These are phyloP conservation scores for Stichopus horrens DNA, from an alignment of 53 echinoderm and acorn worm genomes.

Conservation along the genomic window DNA sequence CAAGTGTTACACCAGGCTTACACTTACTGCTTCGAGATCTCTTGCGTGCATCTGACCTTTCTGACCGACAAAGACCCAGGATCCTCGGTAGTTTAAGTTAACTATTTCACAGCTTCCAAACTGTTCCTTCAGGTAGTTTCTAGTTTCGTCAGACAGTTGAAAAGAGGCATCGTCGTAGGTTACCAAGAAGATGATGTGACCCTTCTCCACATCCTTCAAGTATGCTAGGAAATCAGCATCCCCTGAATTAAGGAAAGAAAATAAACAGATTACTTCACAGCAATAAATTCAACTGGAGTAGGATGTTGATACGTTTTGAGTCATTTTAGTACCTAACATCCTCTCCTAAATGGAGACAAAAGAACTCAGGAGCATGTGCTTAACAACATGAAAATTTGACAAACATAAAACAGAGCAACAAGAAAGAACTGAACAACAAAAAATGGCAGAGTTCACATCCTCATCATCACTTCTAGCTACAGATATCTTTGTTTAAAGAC, in stretches of 20 bases:
- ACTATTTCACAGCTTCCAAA: constrained; percentile 64
- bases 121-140: constrained; percentile 44
- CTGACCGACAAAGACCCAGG: constrained; percentile 80
- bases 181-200: constrained; percentile 54
- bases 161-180: constrained; percentile 63
- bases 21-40: constrained; percentile 61
- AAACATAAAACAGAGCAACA: no score
- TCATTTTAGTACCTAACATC: no score
- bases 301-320: no score
- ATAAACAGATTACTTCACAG: no score
- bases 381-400: no score
- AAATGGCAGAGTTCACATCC: no score
- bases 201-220: constrained; percentile 24
- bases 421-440: no score
- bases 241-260: background rate
- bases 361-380: no score
- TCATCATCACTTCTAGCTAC: no score
- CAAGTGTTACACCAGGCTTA: background rate
- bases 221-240: constrained; percentile 22
- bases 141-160: constrained; percentile 59
- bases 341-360: no score
- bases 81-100: constrained; percentile 54
- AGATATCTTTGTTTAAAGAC: no score
- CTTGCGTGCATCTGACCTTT: constrained; percentile 53
- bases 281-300: no score